phyloP scores from a whole-genome alignment of 2,888 invertebrate species.

The Branchipolynoe longqiensis region DNA sequence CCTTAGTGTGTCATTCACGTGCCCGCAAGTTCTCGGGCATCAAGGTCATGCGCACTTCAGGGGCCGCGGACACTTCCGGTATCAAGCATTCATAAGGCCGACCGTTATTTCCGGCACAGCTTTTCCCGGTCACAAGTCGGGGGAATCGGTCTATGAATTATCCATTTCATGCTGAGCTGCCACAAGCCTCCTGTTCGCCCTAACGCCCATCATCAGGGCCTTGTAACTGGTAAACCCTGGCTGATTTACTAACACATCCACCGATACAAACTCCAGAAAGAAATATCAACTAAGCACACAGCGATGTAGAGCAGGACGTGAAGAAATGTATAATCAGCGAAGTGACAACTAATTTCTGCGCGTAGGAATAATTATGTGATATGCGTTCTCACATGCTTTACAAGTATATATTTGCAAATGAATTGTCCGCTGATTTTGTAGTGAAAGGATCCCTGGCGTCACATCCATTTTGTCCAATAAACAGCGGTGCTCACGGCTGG shows the following conservation, averaged over 20 bases:
- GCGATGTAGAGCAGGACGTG: too few relatives aligned
- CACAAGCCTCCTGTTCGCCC: not conserved
- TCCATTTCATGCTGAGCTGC: slow-evolving; percentile 8
- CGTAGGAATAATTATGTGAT: too few relatives aligned
- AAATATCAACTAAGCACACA: too few relatives aligned
- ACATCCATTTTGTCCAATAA: not conserved
- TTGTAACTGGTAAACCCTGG: too few relatives aligned
- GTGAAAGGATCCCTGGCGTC: not conserved
- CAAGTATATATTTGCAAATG: too few relatives aligned
- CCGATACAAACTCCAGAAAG: too few relatives aligned
- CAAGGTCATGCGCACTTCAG: slow-evolving; percentile 15
- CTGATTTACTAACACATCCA: too few relatives aligned
- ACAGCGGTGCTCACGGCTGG: not conserved
- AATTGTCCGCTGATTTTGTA: too few relatives aligned
- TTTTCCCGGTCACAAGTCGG: not conserved
- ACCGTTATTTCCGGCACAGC: slow-evolving; percentile 4
- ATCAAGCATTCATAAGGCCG: slow-evolving; percentile 24
- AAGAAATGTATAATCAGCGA: too few relatives aligned
- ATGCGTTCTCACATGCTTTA: too few relatives aligned
- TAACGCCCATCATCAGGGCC: not conserved
- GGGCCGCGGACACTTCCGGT: not conserved
- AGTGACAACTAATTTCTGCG: too few relatives aligned
- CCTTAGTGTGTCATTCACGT: not conserved
- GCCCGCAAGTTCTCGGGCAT: not conserved
- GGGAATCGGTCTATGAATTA: slow-evolving; percentile 36